Conservation (phyloP, 1,140 invertebrate genomes). For the Formica selysi region DNA sequence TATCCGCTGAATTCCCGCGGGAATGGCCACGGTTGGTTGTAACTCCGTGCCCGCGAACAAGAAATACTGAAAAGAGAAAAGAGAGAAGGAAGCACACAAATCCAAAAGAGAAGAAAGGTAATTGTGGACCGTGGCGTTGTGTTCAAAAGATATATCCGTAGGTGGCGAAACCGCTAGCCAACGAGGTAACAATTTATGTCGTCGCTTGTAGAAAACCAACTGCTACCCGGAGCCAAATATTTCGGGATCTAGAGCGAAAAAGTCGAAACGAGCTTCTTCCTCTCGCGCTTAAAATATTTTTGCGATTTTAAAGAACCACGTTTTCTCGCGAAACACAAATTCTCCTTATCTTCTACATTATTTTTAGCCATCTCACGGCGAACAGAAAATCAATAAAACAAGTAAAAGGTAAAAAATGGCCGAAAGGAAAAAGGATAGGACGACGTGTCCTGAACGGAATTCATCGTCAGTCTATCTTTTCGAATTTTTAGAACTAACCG, state of each 20-base stretch:
- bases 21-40: background rate
- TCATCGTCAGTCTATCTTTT: background rate
- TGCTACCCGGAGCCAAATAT: background rate
- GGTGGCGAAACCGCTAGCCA: conserved; percentile 24
- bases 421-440: too few species aligned
- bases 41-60: background rate
- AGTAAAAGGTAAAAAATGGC: too few species aligned
- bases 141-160: background rate
- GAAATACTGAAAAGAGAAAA: conserved; percentile 9
- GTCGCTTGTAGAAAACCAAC: background rate
- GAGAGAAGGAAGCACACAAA: conserved; percentile 19
- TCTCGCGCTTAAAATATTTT: background rate
- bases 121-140: conserved; percentile 6
- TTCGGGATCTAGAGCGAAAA: background rate
- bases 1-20: background rate
- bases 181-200: conserved; percentile 42
- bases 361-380: background rate
- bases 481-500: background rate
- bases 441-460: background rate
- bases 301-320: background rate
- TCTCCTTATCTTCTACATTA: background rate
- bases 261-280: background rate
- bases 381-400: background rate
- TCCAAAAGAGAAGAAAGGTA: conserved; percentile 18
- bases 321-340: background rate